Evolutionary conservation across 1,140 invertebrate species (phyloP), one percentile per base, ranked within the genome.

Genomic region (Drosophila navojoa): DNA sequence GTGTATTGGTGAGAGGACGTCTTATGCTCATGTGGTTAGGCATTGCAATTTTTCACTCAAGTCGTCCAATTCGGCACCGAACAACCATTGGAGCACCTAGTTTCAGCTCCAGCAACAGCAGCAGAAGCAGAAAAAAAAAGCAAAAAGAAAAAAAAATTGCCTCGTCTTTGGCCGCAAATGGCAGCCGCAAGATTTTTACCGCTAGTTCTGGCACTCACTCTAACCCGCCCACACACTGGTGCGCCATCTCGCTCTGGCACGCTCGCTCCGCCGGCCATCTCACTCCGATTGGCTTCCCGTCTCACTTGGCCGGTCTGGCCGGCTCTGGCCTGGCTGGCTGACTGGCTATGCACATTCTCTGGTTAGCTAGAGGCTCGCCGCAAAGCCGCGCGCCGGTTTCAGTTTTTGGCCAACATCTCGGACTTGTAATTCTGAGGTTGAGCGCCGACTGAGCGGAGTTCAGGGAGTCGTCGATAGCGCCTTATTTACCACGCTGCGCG

Each of bases 111-210:
- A 47, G 10, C 3, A 22, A 22, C 27, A 29, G 3, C 27, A 29
- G 27, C 27, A 29, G 27, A 4, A 29, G 2, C 2, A 19, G 3
- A 9, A 19, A 16, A 45, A 63, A 69, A 74, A 74, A 79, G 2
- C 1, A 19, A 19, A 9, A 9, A 19, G 3, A 19, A 19, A 16
- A 45, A 67, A 69, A 74, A 74, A 79, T 85, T 76, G 76, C 71
- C 64, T 79, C 85, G 73, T 85, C 81, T 79, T 77, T 79, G 75
- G 90, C 90, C 90, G 68, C 90, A 91, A 91, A 91, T 91, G 90
- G 80, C 78, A 85, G 90, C 90, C 90, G 76, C 90, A 91, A 91
- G 76, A 79, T 72, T 82, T 82, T 86, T 66, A 87, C 61, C 82
- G 66, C 52, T 45, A 32, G 19, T 7, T 11, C 35, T 11, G 42